phyloP scores from a whole-genome alignment of 2,113 vertebrate species.

The Microtus montanus region DNA sequence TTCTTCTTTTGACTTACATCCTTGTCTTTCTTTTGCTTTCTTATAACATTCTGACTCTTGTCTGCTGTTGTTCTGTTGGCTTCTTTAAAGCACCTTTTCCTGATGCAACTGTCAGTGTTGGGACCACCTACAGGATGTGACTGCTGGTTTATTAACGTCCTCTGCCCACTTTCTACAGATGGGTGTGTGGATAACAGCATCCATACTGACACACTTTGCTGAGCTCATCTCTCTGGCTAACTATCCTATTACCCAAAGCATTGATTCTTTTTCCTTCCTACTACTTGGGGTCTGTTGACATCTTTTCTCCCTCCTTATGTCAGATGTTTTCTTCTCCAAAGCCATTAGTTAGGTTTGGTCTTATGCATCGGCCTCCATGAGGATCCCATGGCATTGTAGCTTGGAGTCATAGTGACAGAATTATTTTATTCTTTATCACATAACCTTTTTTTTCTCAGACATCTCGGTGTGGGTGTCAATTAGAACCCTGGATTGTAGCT shows the following conservation, averaged over 20 bases:
- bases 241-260: background rate
- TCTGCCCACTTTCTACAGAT: background rate
- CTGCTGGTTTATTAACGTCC: background rate
- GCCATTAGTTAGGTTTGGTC: background rate
- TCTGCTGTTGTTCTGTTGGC: background rate
- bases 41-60: background rate
- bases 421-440: background rate
- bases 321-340: background rate
- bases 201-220: background rate
- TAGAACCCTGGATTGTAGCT: background rate
- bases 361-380: background rate
- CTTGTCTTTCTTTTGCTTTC: background rate
- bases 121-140: background rate
- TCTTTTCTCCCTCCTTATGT: slow-evolving; percentile 17
- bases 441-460: background rate
- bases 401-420: background rate
- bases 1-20: background rate
- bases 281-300: background rate
- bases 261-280: background rate
- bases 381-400: background rate
- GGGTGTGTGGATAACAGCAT: background rate
- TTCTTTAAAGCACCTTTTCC: slow-evolving; percentile 37
- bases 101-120: background rate
- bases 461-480: background rate
- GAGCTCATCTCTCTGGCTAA: background rate